Percentiles rank a stretch among this genome's conserved stretches.
phyloP scores from a whole-genome alignment of 2,797 vertebrate species.

The Enteromius paludinosus region DNA sequence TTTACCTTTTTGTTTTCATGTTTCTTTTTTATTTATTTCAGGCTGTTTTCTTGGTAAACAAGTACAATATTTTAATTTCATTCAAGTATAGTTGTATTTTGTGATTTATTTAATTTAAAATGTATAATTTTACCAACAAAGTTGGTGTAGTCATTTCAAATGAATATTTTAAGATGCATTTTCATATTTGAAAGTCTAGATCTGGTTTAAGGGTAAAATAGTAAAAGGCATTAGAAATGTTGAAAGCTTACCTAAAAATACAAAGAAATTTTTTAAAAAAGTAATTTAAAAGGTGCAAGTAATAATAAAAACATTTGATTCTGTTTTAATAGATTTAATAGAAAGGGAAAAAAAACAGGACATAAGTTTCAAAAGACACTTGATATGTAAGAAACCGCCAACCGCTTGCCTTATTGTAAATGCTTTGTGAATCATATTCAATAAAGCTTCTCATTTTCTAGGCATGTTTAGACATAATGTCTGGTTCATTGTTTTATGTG shows the following conservation, averaged over 20 bases:
- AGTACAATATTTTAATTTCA: neutral
- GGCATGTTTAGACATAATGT: neutral
- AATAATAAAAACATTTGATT: neutral
- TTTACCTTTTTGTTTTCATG: neutral
- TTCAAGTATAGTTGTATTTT: neutral
- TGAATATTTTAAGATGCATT: neutral
- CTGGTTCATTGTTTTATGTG: constrained; percentile 6
- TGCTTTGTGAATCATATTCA: neutral
- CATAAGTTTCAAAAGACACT: neutral
- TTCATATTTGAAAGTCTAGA: neutral
- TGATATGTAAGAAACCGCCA: neutral
- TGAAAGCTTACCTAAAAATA: neutral
- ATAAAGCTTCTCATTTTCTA: neutral
- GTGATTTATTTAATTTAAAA: neutral
- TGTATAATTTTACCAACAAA: neutral
- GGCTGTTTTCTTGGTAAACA: neutral
- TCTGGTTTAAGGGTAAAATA: neutral
- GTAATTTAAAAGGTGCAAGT: neutral
- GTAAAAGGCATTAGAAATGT: neutral
- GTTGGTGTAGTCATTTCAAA: neutral
- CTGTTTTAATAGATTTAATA: neutral
- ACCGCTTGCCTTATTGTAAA: neutral
- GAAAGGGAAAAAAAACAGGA: neutral
- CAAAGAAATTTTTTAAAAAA: neutral
- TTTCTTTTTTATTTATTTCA: neutral